A percentile compares a stretch with the other conserved stretches of the same genome.
These are phyloP conservation scores for Apeltes quadracus DNA, from an alignment of 2,113 vertebrate genomes.

Conservation along the genomic window DNA sequence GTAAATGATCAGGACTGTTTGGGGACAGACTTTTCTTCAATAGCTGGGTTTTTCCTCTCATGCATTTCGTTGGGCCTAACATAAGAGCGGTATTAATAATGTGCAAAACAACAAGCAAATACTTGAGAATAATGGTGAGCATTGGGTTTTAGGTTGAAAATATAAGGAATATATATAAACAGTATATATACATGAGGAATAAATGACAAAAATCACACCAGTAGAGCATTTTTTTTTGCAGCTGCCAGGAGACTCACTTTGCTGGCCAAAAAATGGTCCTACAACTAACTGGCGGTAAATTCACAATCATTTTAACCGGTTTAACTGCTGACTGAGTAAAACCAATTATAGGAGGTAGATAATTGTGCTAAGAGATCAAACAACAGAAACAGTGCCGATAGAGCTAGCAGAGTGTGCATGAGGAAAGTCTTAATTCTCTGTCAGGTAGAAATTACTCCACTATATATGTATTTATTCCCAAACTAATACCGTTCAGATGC, in stretches of 20 bases:
- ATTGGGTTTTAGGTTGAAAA: not conserved
- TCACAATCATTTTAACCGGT: not conserved
- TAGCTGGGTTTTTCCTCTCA: not conserved
- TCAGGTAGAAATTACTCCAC: not conserved
- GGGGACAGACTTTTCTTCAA: not conserved
- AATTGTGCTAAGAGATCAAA: not conserved
- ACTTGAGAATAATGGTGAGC: not conserved
- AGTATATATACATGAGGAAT: too few relatives aligned
- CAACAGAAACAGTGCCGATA: not conserved
- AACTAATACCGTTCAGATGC: not conserved
- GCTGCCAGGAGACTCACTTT: not conserved
- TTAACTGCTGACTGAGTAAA: not conserved
- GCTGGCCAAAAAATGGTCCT: not conserved
- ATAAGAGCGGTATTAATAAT: not conserved
- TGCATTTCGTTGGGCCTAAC: not conserved
- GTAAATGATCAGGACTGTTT: conserved; percentile 10
- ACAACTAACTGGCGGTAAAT: not conserved
- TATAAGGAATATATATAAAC: too few relatives aligned
- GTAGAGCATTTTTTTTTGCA: not conserved
- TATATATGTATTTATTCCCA: not conserved
- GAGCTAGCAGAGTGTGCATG: not conserved
- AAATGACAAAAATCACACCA: too few relatives aligned
- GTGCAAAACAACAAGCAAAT: not conserved
- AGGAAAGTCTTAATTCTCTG: not conserved
- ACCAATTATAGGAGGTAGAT: not conserved